Evolutionary conservation across 2,797 vertebrate species (phyloP), one percentile per base, ranked within the genome.

Genomic region (Clangula hyemalis): DNA sequence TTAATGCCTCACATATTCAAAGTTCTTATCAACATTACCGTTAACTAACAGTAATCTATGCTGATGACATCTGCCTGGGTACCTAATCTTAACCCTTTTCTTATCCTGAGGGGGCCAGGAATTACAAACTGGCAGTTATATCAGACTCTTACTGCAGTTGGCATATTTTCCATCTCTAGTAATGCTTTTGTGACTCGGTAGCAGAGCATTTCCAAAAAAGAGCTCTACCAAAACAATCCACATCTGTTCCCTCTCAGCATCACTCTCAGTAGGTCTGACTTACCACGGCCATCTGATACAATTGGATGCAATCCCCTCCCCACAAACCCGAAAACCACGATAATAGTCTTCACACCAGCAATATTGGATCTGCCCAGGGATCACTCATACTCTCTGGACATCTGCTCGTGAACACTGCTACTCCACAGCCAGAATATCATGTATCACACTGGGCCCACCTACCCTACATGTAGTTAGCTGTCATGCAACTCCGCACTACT

Each of bases 201-300:
- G 80, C 84, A 73, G 14, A 92, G 68, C 6, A 2, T 17, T 95
- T 93, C 86, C 84, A 95, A 91, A 95, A 85, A 77, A 92, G 57
- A 83, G 20, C 81, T 77, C 90, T 95, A 94, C 64, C 68, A 92
- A 93, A 96, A 90, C 88, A 96, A 87, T 71, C 24, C 89, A 95
- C 95, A 94, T 95, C 96, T 97, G 95, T 57, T 96, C 64, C 76
- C 90, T 95, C 94, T 94, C 95, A 94, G 84, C 71, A 90, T 62
- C 83, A 32, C 80, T 88, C 77, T 88, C 91, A 79, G 74, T 66
- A 92, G 92, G 86, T 95, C 89, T 54, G 86, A 93, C 61, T 92
- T 95, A 82, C 61, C 81, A 68, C 0, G 0, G 74, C 71, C 81
- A 92, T 94, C 94, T 94, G 94, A 95, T 85, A 94, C 77, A 94